Conservation (phyloP, 2,113 vertebrate genomes). For the Pogonocichla stellata region DNA sequence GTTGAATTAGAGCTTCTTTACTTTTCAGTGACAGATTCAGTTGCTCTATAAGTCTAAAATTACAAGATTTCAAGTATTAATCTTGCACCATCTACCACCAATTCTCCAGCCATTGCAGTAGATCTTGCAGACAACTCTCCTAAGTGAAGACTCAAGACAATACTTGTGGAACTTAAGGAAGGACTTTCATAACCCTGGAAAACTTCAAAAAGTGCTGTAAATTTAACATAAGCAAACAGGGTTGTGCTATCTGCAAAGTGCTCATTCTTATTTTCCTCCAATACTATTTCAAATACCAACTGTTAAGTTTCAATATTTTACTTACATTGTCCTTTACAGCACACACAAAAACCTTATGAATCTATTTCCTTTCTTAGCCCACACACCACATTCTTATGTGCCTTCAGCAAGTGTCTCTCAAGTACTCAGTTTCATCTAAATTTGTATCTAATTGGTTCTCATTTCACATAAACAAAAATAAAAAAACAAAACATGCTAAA, state of each 20-base stretch:
- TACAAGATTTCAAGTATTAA: conserved; percentile 64
- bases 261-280: neutral
- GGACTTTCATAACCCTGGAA: neutral
- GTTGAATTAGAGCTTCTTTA: conserved; percentile 82
- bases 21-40: conserved; percentile 81
- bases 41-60: conserved; percentile 84
- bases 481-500: neutral
- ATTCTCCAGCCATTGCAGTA: neutral
- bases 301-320: neutral
- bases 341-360: neutral
- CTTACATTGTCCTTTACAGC: neutral
- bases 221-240: neutral
- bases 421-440: neutral
- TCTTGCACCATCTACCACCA: conserved; percentile 34
- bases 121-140: neutral
- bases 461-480: neutral
- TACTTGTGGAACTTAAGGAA: neutral
- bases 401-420: neutral
- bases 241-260: neutral
- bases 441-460: neutral
- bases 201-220: neutral
- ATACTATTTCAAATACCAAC: neutral
- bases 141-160: neutral
- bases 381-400: rapidly evolving
- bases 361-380: neutral